Conservation (phyloP, 2,888 invertebrate species). For the Apotomis turbidana region DNA sequence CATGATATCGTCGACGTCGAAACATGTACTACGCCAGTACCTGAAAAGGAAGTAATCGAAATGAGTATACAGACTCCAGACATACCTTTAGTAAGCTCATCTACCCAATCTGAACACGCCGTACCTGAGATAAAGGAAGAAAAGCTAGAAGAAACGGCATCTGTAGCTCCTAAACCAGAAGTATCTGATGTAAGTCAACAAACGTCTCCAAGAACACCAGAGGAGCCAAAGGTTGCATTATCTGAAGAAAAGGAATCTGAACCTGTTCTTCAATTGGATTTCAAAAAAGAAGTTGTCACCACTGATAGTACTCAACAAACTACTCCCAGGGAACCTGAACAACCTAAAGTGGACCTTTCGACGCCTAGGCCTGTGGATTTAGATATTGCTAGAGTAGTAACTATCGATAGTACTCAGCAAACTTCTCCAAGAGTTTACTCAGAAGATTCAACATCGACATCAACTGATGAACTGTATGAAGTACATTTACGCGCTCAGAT, state of each 20-base stretch:
- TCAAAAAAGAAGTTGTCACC: constrained; percentile 47
- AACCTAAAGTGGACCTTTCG: constrained; percentile 34
- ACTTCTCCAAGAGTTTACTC: constrained; percentile 85
- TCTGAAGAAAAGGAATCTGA: constrained; percentile 44
- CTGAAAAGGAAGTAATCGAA: constrained; percentile 62
- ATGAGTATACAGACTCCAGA: constrained; percentile 73
- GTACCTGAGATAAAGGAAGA: constrained; percentile 52
- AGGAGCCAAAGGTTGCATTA: constrained; percentile 37
- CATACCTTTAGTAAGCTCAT: constrained; percentile 64
- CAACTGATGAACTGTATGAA: constrained; percentile 84
- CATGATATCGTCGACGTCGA: constrained; percentile 67
- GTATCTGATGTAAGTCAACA: constrained; percentile 49
- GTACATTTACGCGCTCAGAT: constrained; percentile 85
- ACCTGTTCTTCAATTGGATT: constrained; percentile 29
- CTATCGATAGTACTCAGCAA: constrained; percentile 64
- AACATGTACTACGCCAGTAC: constrained; percentile 70
- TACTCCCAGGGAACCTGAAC: constrained; percentile 73
- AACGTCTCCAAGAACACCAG: constrained; percentile 52
- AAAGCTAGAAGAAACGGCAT: neutral
- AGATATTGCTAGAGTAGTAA: constrained; percentile 48
- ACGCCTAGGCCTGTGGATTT: constrained; percentile 45
- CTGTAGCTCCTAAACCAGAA: constrained; percentile 45
- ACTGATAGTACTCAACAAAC: constrained; percentile 79
- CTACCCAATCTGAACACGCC: constrained; percentile 74
- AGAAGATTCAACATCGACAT: constrained; percentile 77